Percentiles rank a stretch among this genome's conserved stretches.
phyloP scores from a whole-genome alignment of 2,888 invertebrate genomes.

The Troides oblongomaculatus region DNA sequence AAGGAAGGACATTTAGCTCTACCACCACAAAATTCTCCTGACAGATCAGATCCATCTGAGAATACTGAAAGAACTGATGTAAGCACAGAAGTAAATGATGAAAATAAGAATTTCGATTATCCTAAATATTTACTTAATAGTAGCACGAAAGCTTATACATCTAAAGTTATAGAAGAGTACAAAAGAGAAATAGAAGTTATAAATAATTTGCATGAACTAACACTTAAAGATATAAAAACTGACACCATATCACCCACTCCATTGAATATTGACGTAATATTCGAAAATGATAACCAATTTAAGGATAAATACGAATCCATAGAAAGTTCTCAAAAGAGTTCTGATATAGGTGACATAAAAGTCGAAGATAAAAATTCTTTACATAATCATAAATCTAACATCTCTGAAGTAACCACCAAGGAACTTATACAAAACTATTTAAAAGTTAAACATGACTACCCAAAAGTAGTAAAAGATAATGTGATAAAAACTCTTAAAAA shows the following conservation, averaged over 20 bases:
- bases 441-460: slow-evolving; percentile 67
- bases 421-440: slow-evolving; percentile 72
- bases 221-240: slow-evolving; percentile 72
- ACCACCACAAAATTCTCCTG: slow-evolving; percentile 66
- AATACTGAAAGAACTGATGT: slow-evolving; percentile 40
- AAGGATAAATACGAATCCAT: slow-evolving; percentile 46
- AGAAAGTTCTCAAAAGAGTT: slow-evolving; percentile 42
- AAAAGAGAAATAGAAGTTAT: slow-evolving; percentile 75
- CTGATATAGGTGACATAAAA: slow-evolving; percentile 36
- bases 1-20: slow-evolving; percentile 65
- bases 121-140: slow-evolving; percentile 71
- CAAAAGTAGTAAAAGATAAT: slow-evolving; percentile 40
- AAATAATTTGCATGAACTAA: slow-evolving; percentile 70
- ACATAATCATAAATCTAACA: slow-evolving; percentile 51
- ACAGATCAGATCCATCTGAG: slow-evolving; percentile 43
- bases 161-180: slow-evolving; percentile 77
- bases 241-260: slow-evolving; percentile 71
- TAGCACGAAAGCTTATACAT: slow-evolving; percentile 72
- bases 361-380: slow-evolving; percentile 45
- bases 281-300: slow-evolving; percentile 52
- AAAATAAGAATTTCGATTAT: slow-evolving; percentile 55
- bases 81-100: slow-evolving; percentile 41
- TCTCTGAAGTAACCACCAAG: slow-evolving; percentile 69
- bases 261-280: slow-evolving; percentile 68
- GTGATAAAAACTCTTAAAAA: slow-evolving; percentile 51